phyloP scores from a whole-genome alignment of 2,888 invertebrate genomes.

The Sinotaia quadrata region DNA sequence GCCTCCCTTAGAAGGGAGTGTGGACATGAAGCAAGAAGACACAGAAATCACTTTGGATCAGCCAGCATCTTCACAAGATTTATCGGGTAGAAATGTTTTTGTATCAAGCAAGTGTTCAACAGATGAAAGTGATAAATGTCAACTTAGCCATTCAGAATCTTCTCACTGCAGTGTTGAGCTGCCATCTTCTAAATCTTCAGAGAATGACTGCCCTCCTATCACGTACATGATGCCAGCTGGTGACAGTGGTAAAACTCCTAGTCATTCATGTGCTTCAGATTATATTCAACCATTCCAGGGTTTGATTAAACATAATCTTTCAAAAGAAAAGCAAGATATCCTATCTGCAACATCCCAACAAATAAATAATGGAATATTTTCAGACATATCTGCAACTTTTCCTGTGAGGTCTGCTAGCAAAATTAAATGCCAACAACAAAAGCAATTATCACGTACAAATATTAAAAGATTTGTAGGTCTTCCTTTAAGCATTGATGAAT shows the following conservation, averaged over 20 bases:
- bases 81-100: not conserved
- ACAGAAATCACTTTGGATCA: constrained; percentile 1
- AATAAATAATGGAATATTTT: not conserved
- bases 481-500: constrained; percentile 12
- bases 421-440: not conserved
- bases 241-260: not conserved
- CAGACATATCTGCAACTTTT: constrained; percentile 11
- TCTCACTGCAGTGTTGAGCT: not conserved
- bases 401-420: constrained; percentile 6
- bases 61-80: not conserved
- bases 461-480: constrained; percentile 25
- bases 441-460: not conserved
- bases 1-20: constrained; percentile 16
- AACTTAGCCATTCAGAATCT: not conserved
- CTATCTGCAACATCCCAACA: too few relatives aligned
- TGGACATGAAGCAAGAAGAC: constrained; percentile 3
- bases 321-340: too few relatives aligned
- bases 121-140: too few relatives aligned
- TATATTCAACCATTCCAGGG: not conserved
- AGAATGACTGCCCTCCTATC: not conserved
- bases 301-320: not conserved
- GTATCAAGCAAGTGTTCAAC: not conserved
- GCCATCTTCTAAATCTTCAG: not conserved
- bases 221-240: not conserved
- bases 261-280: not conserved